Evolutionary conservation across 2,888 invertebrate species (phyloP), one percentile per base, ranked within the genome.

Genomic region (Hypselothyrea guttata): DNA sequence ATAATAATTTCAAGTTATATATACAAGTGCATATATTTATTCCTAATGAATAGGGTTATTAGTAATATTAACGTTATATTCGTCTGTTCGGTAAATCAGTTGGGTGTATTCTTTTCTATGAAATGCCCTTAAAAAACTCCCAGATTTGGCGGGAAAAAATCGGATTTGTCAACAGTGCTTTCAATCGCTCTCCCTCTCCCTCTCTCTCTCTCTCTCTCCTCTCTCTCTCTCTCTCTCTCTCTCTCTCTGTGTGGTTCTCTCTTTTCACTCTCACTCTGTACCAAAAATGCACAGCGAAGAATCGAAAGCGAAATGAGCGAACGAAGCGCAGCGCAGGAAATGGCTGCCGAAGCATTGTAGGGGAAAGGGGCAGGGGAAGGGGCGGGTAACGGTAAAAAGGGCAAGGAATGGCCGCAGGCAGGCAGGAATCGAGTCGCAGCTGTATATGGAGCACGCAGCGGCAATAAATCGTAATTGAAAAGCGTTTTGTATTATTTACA

Each of bases 401-500:
- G 41, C 22, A 28, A n/a, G 9, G 57, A 15, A 38, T 13, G 37
- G 64, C 34, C 48, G 61, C 66, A 55, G n/a, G n/a, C n/a, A n/a
- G n/a, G 38, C 66, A 55, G 69, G 47, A 61, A 42, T 47, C 9
- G 22, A 4, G 57, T 30, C 46, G 27, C 55, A 54, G 45, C 22
- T 45, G 51, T 11, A 37, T 38, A 3, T 22, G n/a, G 38, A 18
- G 38, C 38, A 38, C n/a, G 8, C 7, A 28, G 8, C 13, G 16
- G 16, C 35, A 35, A 16, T 58, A 75, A 75, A 46, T 49, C 60
- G 60, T 46, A 52, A 12, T 51, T 37, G 53, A 53, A 53, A 55
- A 49, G 48, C 67, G 47, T 55, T 45, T 65, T 69, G 55, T 67
- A 16, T 71, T 71, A 71, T 61, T 68, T 65, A 81, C 70, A 77